phyloP scores from a whole-genome alignment of 2,797 vertebrate species.

The Okamejei kenojei region DNA sequence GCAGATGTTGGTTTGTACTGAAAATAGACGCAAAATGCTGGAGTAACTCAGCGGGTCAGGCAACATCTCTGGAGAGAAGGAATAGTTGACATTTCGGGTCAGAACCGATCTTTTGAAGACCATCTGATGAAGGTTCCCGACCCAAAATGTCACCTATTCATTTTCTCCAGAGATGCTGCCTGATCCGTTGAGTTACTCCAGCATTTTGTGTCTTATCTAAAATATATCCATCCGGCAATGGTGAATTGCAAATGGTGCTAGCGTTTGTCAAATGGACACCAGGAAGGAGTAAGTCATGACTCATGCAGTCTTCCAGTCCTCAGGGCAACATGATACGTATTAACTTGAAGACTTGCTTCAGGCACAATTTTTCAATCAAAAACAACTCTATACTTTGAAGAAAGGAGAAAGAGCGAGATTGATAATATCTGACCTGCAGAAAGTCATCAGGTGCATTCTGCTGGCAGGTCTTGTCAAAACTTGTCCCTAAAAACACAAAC shows the following conservation, averaged over 20 bases:
- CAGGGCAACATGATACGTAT: not conserved
- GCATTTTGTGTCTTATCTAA: not conserved
- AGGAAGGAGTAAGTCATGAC: not conserved
- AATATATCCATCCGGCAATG: not conserved
- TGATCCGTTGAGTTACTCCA: too few species aligned
- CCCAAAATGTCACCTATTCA: too few species aligned
- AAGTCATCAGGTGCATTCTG: not conserved
- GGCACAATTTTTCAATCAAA: constrained; percentile 26
- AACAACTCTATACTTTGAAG: constrained; percentile 17
- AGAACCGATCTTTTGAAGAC: too few species aligned
- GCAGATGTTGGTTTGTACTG: too few species aligned
- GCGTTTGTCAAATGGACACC: not conserved
- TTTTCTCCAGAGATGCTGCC: too few species aligned
- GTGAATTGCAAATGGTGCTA: not conserved
- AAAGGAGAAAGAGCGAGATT: not conserved
- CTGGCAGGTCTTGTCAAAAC: not conserved
- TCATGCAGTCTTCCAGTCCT: not conserved
- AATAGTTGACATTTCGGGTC: too few species aligned
- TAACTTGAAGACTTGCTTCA: constrained; percentile 16
- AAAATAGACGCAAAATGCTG: too few species aligned
- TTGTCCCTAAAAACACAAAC: constrained; percentile 12
- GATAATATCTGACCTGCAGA: constrained; percentile 42
- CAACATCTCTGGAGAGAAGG: too few species aligned
- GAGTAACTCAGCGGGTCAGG: too few species aligned
- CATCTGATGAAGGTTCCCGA: too few species aligned